Conservation (phyloP, 2,797 vertebrate species). For the Galago senegalensis region DNA sequence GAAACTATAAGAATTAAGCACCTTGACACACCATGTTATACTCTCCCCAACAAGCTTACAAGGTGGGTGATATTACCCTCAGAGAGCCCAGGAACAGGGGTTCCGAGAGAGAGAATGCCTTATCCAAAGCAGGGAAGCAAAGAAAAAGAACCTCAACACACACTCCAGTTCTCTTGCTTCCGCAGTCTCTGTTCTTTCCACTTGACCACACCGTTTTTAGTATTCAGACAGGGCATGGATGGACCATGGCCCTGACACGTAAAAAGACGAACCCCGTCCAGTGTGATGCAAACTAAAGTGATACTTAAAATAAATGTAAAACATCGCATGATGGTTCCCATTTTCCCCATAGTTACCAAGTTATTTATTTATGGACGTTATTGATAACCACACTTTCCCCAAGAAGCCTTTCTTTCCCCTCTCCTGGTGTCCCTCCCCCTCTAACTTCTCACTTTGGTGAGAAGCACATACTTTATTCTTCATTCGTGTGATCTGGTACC, state of each 20-base stretch:
- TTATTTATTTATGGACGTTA: constrained; percentile 1
- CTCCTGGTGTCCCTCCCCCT: not conserved
- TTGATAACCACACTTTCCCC: not conserved
- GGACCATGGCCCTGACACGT: not conserved
- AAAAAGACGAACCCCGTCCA: not conserved
- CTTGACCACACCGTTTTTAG: not conserved
- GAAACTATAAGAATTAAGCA: not conserved
- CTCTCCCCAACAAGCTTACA: not conserved
- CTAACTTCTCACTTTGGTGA: not conserved
- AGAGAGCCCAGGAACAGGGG: not conserved
- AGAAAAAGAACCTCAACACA: not conserved
- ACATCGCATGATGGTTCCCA: not conserved
- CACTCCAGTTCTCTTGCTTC: not conserved
- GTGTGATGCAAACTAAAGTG: not conserved
- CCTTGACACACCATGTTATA: not conserved
- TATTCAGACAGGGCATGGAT: not conserved
- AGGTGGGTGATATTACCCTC: not conserved
- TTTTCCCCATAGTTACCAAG: not conserved
- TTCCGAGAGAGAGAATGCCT: not conserved
- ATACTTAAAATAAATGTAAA: not conserved
- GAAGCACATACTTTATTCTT: constrained; percentile 1
- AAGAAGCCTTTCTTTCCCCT: not conserved
- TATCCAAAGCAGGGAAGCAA: not conserved
- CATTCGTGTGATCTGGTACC: not conserved
- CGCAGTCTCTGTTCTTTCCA: not conserved